Percentiles rank a stretch among this genome's conserved stretches.
These are phyloP conservation scores for Philhelius pedissequus DNA, from an alignment of 2,888 invertebrate species.

Conservation along the genomic window DNA sequence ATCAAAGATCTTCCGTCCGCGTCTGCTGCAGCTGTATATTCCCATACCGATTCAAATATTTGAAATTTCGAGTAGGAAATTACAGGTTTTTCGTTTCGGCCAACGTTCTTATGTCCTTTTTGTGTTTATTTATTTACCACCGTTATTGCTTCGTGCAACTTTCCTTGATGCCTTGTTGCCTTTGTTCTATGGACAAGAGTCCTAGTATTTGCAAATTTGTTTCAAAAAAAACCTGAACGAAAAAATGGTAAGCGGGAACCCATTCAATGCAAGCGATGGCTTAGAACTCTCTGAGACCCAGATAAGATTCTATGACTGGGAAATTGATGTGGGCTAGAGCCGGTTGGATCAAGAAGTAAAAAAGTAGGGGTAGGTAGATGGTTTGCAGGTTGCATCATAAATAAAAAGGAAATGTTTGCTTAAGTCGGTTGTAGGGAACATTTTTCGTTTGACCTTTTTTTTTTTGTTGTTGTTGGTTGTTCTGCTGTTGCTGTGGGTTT, in stretches of 20 bases:
- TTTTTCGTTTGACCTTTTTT: slow-evolving; percentile 38
- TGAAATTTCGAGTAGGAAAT: slow-evolving; percentile 55
- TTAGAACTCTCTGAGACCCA: slow-evolving; percentile 52
- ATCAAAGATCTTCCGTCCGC: slow-evolving; percentile 59
- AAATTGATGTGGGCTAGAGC: slow-evolving; percentile 20
- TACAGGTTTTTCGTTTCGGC: slow-evolving; percentile 57
- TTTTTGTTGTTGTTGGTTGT: neutral
- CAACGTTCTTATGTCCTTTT: slow-evolving; percentile 10
- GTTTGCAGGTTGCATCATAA: slow-evolving; percentile 53
- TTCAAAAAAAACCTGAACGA: slow-evolving; percentile 14
- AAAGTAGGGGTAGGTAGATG: neutral
- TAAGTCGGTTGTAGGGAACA: slow-evolving; percentile 45
- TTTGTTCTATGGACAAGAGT: slow-evolving; percentile 48
- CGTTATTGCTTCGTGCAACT: slow-evolving; percentile 20
- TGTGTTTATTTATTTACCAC: slow-evolving; percentile 66
- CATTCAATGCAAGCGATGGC: slow-evolving; percentile 44
- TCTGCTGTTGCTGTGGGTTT: slow-evolving; percentile 19
- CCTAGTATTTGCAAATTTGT: slow-evolving; percentile 62
- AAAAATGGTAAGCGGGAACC: slow-evolving; percentile 46
- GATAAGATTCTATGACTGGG: slow-evolving; percentile 57
- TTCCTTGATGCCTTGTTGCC: slow-evolving; percentile 22
- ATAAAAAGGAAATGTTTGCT: slow-evolving; percentile 65
- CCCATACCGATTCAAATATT: slow-evolving; percentile 48
- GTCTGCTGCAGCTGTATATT: slow-evolving; percentile 15
- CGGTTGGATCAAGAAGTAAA: neutral